Evolutionary conservation across 2,888 invertebrate species (phyloP).

Genomic region (Drosophila atripex): DNA sequence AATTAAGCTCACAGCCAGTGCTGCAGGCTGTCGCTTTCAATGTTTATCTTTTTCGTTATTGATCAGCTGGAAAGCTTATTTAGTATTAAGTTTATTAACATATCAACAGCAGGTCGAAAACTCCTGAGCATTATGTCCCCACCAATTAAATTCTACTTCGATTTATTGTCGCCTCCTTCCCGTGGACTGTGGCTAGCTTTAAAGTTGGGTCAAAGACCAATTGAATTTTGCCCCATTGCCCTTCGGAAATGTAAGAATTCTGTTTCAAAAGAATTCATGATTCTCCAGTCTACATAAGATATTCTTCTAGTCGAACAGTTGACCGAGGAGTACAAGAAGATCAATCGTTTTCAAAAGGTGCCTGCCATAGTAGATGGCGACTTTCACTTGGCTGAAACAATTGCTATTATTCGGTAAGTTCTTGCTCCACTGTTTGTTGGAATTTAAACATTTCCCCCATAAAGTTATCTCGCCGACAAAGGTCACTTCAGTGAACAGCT

Average conservation of each 20-base stretch:
- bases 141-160: constrained; percentile 86
- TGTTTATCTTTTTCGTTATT: constrained; percentile 31
- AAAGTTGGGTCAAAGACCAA: constrained; percentile 87
- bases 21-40: constrained; percentile 39
- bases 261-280: neutral
- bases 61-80: constrained; percentile 7
- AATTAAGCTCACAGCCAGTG: constrained; percentile 34
- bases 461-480: constrained; percentile 75
- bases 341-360: constrained; percentile 87
- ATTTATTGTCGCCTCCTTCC: constrained; percentile 90
- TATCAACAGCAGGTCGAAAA: neutral
- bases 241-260: constrained; percentile 86
- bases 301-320: constrained; percentile 85
- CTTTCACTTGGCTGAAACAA: constrained; percentile 87
- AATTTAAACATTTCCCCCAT: neutral
- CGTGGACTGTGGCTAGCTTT: constrained; percentile 89
- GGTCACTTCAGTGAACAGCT: constrained; percentile 84
- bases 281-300: neutral
- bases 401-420: constrained; percentile 87
- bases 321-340: constrained; percentile 85
- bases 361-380: constrained; percentile 89
- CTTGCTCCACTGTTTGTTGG: neutral
- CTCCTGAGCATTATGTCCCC: constrained; percentile 57
- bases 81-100: neutral
- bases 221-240: constrained; percentile 86